phyloP scores from a whole-genome alignment of 1,140 invertebrate species.

The Papilio aristodemus region DNA sequence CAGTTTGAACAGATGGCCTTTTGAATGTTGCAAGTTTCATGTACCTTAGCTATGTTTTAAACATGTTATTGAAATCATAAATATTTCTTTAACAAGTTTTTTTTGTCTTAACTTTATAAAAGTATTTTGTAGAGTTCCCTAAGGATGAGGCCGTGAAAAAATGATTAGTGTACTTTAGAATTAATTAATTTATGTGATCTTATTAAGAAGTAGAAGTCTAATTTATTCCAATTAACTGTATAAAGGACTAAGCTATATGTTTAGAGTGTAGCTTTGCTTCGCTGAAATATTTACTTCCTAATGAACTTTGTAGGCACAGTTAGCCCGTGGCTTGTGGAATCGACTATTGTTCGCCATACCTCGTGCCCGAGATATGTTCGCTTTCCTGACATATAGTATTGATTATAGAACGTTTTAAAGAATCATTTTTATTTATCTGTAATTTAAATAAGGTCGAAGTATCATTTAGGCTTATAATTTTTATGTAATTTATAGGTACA shows the following conservation, averaged over 20 bases:
- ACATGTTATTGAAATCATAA: constrained; percentile 1
- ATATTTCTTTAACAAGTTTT: neutral
- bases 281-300: neutral
- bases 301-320: constrained; percentile 25
- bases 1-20: constrained; percentile 69
- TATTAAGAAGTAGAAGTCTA: no score
- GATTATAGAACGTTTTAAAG: neutral
- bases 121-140: no score
- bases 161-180: no score
- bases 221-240: no score
- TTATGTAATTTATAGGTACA: no score
- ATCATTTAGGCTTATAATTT: no score
- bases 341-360: constrained; percentile 28
- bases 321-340: constrained; percentile 8
- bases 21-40: constrained; percentile 43
- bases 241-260: neutral
- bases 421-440: neutral
- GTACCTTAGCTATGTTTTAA: constrained; percentile 29
- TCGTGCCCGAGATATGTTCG: constrained; percentile 23
- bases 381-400: constrained; percentile 15
- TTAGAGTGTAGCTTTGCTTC: neutral
- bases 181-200: no score
- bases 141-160: no score
- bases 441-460: no score
- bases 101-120: neutral